Conservation (phyloP, 2,888 invertebrate species). For the Nomada flava region DNA sequence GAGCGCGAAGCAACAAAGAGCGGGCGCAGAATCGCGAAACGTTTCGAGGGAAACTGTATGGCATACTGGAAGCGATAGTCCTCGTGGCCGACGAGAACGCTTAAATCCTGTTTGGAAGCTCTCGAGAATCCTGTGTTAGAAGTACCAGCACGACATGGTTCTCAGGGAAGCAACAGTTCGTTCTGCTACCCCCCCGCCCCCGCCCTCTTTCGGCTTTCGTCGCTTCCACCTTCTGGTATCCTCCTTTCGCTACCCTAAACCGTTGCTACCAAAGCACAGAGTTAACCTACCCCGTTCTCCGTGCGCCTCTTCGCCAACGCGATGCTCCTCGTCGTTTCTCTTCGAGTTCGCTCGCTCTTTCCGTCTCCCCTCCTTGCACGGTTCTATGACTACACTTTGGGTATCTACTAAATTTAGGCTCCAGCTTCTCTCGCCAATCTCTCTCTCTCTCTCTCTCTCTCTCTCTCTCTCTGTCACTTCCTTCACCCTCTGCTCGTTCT, state of each 20-base stretch:
- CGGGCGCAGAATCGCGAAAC: slow-evolving; percentile 21
- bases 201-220: slow-evolving; percentile 49
- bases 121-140: slow-evolving; percentile 76
- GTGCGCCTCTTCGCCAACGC: slow-evolving; percentile 31
- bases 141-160: slow-evolving; percentile 69
- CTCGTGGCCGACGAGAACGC: slow-evolving; percentile 67
- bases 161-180: slow-evolving; percentile 83
- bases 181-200: slow-evolving; percentile 69
- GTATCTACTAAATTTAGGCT: slow-evolving; percentile 72
- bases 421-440: slow-evolving; percentile 48
- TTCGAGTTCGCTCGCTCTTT: slow-evolving; percentile 26
- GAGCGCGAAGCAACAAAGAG: not conserved
- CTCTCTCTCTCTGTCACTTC: not conserved
- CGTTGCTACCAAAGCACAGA: slow-evolving; percentile 71
- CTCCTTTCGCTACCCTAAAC: slow-evolving; percentile 74
- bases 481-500: slow-evolving; percentile 25
- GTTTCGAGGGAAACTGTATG: slow-evolving; percentile 56
- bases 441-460: slow-evolving; percentile 16
- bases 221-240: slow-evolving; percentile 70
- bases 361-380: slow-evolving; percentile 50
- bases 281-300: slow-evolving; percentile 59
- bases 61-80: slow-evolving; percentile 66
- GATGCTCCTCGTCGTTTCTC: slow-evolving; percentile 33
- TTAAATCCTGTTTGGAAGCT: slow-evolving; percentile 75
- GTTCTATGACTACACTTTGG: slow-evolving; percentile 67